Percentiles rank a stretch among this genome's conserved stretches.
Conservation (phyloP, 2,113 vertebrate genomes). For the Semnornis frantzii region DNA sequence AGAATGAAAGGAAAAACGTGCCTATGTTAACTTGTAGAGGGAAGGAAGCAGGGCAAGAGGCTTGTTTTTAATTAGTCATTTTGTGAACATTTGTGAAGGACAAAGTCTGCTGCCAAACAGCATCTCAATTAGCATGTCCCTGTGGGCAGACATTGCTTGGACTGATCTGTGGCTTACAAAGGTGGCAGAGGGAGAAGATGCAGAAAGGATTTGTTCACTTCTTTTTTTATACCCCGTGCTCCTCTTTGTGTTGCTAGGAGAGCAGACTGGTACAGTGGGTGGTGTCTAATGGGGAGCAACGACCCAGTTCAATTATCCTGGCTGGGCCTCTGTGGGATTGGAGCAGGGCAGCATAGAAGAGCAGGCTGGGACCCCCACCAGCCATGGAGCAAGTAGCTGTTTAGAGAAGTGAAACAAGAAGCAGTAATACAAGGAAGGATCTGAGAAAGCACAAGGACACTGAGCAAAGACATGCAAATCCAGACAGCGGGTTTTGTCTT, state of each 20-base stretch:
- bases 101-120: conserved; percentile 48
- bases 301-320: conserved; percentile 73
- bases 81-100: conserved; percentile 37
- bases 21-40: conserved; percentile 29
- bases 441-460: not conserved
- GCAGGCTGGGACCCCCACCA: not conserved
- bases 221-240: not conserved
- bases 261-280: conserved; percentile 74
- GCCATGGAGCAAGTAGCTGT: not conserved
- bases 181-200: not conserved
- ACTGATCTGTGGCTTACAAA: conserved; percentile 78
- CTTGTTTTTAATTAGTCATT: conserved; percentile 44
- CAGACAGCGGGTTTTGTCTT: not conserved
- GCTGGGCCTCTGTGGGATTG: conserved; percentile 61
- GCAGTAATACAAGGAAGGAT: not conserved
- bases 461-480: not conserved
- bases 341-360: conserved; percentile 3
- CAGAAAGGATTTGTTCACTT: conserved; percentile 12
- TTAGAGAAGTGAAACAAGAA: not conserved
- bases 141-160: conserved; percentile 69
- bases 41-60: conserved; percentile 51
- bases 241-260: conserved; percentile 61
- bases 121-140: conserved; percentile 62
- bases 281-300: conserved; percentile 79
- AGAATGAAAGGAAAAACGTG: conserved; percentile 61